A percentile compares a stretch with the other conserved stretches of the same genome.
phyloP scores from a whole-genome alignment of 30 jellyfish, hydroid and myxozoan genomes.

The Aurelia aurita complex sp. Pacific region DNA sequence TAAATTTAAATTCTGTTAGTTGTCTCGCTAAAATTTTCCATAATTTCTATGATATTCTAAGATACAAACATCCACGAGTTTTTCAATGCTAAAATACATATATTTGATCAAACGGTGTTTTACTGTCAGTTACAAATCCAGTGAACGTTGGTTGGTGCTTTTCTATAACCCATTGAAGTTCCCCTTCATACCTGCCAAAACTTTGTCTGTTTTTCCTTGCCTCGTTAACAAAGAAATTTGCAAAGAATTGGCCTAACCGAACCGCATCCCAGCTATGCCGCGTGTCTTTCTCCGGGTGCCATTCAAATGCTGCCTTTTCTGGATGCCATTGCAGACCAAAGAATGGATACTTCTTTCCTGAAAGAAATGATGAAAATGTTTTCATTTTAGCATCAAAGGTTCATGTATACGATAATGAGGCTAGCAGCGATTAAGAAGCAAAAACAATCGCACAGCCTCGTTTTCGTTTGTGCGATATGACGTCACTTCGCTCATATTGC shows the following conservation, averaged over 20 bases:
- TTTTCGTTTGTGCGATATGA: too few species aligned
- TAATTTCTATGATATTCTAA: too few species aligned
- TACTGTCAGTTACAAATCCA: constrained; percentile 50
- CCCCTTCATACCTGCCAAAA: constrained; percentile 48
- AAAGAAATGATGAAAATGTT: neutral
- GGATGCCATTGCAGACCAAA: constrained; percentile 84
- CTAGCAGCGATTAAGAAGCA: too few species aligned
- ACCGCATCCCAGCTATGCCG: constrained; percentile 71
- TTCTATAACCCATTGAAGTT: constrained; percentile 52
- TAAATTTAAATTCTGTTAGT: too few species aligned
- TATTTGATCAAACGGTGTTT: constrained; percentile 78
- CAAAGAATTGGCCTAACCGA: constrained; percentile 68
- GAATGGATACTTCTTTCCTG: constrained; percentile 70
- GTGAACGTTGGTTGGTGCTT: constrained; percentile 55
- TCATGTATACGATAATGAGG: too few species aligned
- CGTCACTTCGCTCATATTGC: too few species aligned
- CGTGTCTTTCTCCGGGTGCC: constrained; percentile 67
- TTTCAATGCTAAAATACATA: constrained; percentile 31
- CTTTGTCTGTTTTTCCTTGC: constrained; percentile 58
- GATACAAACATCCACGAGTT: too few species aligned
- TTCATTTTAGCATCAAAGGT: neutral
- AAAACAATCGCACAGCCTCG: too few species aligned
- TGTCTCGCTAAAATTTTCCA: too few species aligned
- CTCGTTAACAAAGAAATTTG: constrained; percentile 71
- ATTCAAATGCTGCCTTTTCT: constrained; percentile 77